These are phyloP conservation scores for Leucophora obtusa DNA, from an alignment of 2,888 invertebrate genomes.

Conservation along the genomic window DNA sequence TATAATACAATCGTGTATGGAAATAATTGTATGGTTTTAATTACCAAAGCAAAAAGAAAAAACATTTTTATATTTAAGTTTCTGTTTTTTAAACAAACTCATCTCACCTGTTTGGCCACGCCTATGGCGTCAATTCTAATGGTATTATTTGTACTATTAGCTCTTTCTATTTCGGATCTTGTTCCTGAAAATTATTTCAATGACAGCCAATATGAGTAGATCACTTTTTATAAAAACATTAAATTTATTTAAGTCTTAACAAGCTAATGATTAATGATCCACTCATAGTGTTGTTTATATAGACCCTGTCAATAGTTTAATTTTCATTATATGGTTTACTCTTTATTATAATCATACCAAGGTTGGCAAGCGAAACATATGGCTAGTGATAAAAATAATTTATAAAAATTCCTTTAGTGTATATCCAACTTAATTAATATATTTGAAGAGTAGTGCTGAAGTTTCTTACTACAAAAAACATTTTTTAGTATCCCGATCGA, in stretches of 20 bases:
- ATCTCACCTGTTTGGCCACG: slow-evolving; percentile 64
- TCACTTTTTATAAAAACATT: slow-evolving; percentile 3
- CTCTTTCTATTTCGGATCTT: neutral
- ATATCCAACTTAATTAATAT: too few relatives aligned
- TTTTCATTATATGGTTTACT: slow-evolving; percentile 44
- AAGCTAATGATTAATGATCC: slow-evolving; percentile 67
- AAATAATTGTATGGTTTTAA: slow-evolving; percentile 50
- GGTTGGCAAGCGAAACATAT: too few relatives aligned
- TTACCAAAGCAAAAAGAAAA: slow-evolving; percentile 27
- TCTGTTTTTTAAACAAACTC: slow-evolving; percentile 13
- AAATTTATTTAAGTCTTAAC: slow-evolving; percentile 32
- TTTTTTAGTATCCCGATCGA: too few relatives aligned
- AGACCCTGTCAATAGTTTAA: slow-evolving; percentile 52
- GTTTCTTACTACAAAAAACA: too few relatives aligned
- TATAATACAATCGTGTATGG: slow-evolving; percentile 17
- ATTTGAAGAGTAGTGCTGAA: too few relatives aligned
- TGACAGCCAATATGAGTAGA: slow-evolving; percentile 28
- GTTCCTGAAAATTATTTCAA: slow-evolving; percentile 10
- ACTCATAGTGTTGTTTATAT: slow-evolving; percentile 29
- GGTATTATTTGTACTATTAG: neutral
- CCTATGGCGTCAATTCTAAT: slow-evolving; percentile 59
- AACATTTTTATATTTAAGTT: slow-evolving; percentile 10
- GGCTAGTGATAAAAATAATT: too few relatives aligned
- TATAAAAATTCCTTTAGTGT: too few relatives aligned
- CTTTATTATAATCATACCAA: neutral